Conservation (phyloP, 2,888 invertebrate species). For the Merodon equestris region DNA sequence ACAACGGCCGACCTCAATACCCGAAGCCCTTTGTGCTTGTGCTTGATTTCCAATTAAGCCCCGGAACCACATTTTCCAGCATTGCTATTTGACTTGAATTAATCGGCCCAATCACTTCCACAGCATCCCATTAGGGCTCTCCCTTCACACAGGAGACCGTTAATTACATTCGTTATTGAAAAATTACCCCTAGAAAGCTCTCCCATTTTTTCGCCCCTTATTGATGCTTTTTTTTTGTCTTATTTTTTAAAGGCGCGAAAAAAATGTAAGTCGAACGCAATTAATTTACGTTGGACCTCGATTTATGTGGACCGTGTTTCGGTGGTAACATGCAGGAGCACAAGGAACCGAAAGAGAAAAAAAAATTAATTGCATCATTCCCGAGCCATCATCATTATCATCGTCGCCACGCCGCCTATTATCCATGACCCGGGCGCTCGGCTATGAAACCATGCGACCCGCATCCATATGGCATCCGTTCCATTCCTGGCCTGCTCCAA, state of each 20-base stretch:
- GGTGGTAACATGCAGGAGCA: background rate
- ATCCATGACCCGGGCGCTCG: slow-evolving; percentile 20
- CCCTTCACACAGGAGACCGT: slow-evolving; percentile 39
- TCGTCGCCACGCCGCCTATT: slow-evolving; percentile 24
- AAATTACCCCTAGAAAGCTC: slow-evolving; percentile 35
- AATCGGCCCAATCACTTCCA: slow-evolving; percentile 45
- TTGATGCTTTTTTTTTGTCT: slow-evolving; percentile 1
- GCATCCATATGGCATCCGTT: slow-evolving; percentile 28
- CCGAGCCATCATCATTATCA: slow-evolving; percentile 51
- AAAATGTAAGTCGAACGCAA: slow-evolving; percentile 56
- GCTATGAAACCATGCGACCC: too few relatives aligned
- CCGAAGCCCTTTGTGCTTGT: background rate
- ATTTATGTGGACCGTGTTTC: slow-evolving; percentile 33
- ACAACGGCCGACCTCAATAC: slow-evolving; percentile 7
- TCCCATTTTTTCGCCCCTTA: slow-evolving; percentile 1
- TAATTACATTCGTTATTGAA: slow-evolving; percentile 60
- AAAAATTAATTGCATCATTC: slow-evolving; percentile 61
- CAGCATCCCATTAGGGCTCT: too few relatives aligned
- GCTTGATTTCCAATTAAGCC: slow-evolving; percentile 28
- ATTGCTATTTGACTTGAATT: slow-evolving; percentile 52
- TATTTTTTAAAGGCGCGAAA: too few relatives aligned
- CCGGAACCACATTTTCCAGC: slow-evolving; percentile 38
- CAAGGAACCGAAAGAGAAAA: slow-evolving; percentile 29
- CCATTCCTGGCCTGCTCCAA: slow-evolving; percentile 3
- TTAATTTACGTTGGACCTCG: slow-evolving; percentile 46